Evolutionary conservation across 2,888 invertebrate genomes (phyloP).

Genomic region (Chrysolina haemoptera): DNA sequence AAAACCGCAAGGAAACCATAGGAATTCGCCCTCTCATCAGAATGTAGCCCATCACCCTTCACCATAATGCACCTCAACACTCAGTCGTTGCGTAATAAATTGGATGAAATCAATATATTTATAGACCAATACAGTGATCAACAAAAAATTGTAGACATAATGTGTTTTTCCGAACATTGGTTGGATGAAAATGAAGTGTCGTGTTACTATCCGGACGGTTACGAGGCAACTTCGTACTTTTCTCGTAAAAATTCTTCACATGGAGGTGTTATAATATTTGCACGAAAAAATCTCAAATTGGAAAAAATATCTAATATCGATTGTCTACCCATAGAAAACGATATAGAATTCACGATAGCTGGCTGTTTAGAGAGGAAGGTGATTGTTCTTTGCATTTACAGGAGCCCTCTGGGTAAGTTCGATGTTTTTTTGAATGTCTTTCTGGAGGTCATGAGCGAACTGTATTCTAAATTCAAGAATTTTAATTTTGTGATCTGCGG

Average conservation of each 20-base stretch:
- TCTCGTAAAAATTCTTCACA: too few relatives aligned
- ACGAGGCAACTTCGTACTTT: too few relatives aligned
- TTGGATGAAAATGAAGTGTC: too few relatives aligned
- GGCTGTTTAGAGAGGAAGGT: too few relatives aligned
- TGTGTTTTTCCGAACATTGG: conserved; percentile 4
- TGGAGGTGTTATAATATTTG: too few relatives aligned
- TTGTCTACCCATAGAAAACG: too few relatives aligned
- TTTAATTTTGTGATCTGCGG: too few relatives aligned
- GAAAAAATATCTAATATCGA: too few relatives aligned
- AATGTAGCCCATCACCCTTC: conserved; percentile 15
- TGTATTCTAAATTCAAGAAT: conserved; percentile 14
- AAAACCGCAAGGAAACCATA: conserved; percentile 24
- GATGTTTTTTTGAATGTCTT: conserved; percentile 25
- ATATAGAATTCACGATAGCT: too few relatives aligned
- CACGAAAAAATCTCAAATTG: too few relatives aligned
- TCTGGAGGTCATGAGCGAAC: conserved; percentile 14
- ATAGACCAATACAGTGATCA: conserved; percentile 8
- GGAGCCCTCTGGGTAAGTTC: conserved; percentile 21
- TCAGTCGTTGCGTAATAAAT: conserved; percentile 15
- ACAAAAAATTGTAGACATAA: conserved; percentile 3
- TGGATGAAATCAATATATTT: conserved; percentile 17
- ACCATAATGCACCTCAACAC: conserved; percentile 26
- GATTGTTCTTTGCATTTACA: too few relatives aligned
- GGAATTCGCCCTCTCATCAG: conserved; percentile 10
- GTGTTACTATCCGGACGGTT: too few relatives aligned